Conservation (phyloP, 2,888 invertebrate species). For the Ecliptopera silaceata region DNA sequence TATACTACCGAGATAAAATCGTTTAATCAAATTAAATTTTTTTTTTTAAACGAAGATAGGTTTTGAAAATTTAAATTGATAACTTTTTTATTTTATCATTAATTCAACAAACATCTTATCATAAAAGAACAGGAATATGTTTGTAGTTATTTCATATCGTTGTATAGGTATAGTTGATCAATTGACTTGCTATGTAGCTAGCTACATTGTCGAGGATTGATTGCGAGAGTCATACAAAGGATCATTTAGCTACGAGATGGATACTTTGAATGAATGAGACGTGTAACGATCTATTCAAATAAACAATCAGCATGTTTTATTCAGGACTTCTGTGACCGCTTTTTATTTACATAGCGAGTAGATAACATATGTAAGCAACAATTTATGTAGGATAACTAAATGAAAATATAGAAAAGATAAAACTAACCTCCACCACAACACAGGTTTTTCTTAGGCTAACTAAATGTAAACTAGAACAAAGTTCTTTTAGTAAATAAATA, state of each 20-base stretch:
- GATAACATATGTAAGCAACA: not conserved
- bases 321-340: conserved; percentile 32
- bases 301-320: conserved; percentile 60
- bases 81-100: no score
- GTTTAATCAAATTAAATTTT: no score
- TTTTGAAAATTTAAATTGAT: no score
- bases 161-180: conserved; percentile 28
- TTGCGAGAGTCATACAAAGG: conserved; percentile 55
- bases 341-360: not conserved
- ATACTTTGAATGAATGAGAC: conserved; percentile 48
- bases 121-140: conserved; percentile 17
- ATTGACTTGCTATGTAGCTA: conserved; percentile 27
- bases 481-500: no score
- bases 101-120: not conserved
- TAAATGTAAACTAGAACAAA: no score
- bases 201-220: conserved; percentile 34
- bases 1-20: no score
- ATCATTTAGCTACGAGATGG: conserved; percentile 54
- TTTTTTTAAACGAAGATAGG: no score
- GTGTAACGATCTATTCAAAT: conserved; percentile 69
- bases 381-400: no score
- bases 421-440: no score
- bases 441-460: no score
- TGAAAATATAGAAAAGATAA: no score
- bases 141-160: conserved; percentile 21